Percentiles rank a stretch among this genome's conserved stretches.
These are phyloP conservation scores for Myiagra hebetior DNA, from an alignment of 2,113 vertebrate species.

Conservation along the genomic window DNA sequence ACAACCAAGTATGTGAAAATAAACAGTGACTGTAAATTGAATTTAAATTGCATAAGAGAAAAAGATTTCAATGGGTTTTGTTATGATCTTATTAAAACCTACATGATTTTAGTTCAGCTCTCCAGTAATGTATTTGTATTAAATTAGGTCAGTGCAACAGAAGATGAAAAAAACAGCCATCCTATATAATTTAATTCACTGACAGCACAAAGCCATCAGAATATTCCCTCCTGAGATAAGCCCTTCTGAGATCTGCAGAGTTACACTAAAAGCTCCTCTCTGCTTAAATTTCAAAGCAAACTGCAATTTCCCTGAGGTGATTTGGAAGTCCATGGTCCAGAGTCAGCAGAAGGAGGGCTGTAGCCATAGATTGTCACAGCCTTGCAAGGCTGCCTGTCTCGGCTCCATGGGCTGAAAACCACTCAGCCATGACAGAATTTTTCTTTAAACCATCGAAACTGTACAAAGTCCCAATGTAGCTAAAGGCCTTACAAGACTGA, in stretches of 20 bases:
- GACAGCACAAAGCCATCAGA: not conserved
- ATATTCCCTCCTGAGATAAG: not conserved
- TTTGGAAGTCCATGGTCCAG: not conserved
- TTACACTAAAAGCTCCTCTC: not conserved
- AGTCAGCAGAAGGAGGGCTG: not conserved
- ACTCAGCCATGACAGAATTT: not conserved
- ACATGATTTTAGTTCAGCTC: not conserved
- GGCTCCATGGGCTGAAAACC: not conserved
- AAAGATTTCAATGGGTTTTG: conserved; percentile 27
- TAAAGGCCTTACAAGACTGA: not conserved
- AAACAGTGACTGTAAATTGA: conserved; percentile 65
- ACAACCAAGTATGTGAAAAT: conserved; percentile 59
- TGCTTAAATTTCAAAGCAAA: conserved; percentile 30
- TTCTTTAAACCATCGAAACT: not conserved
- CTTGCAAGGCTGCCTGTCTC: not conserved
- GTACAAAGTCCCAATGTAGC: not conserved
- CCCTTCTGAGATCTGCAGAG: not conserved
- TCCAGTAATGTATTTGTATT: conserved; percentile 2
- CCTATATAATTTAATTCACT: not conserved
- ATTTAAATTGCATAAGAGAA: conserved; percentile 62
- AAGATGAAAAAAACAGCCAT: conserved; percentile 3
- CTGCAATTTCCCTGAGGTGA: not conserved
- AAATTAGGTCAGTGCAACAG: not conserved
- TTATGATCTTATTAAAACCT: conserved; percentile 42
- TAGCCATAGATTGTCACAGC: not conserved